Percentiles rank a stretch among this genome's conserved stretches.
These are phyloP conservation scores for human DNA, from an alignment of 2,113 vertebrate genomes.

Conservation along the genomic window GRCh38 chr16:2642001-2642500, in stretches of 20 bases:
- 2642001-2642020: neutral
- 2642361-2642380: constrained; percentile 91
- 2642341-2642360: constrained; percentile 87
- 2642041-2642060: neutral
- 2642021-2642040: neutral
- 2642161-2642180: neutral
- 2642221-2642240: constrained; percentile 96
- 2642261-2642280: constrained; percentile 97
- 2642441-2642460: constrained; percentile 96
- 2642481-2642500: constrained; percentile 94
- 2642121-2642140: neutral
- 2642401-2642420: constrained; percentile 92
- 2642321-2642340: constrained; percentile 81
- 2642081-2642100: neutral
- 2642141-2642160: neutral
- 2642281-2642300: constrained; percentile 96
- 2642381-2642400: constrained; percentile 89
- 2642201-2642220: neutral
- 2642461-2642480: constrained; percentile 96
- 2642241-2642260: constrained; percentile 98
- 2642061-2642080: neutral
- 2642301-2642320: no score
- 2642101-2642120: neutral
- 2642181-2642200: neutral
- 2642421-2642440: constrained; percentile 98